Percentiles rank a stretch among this genome's conserved stretches.
Conservation (phyloP, 2,888 invertebrate genomes). For the Ophioninae sp. region DNA sequence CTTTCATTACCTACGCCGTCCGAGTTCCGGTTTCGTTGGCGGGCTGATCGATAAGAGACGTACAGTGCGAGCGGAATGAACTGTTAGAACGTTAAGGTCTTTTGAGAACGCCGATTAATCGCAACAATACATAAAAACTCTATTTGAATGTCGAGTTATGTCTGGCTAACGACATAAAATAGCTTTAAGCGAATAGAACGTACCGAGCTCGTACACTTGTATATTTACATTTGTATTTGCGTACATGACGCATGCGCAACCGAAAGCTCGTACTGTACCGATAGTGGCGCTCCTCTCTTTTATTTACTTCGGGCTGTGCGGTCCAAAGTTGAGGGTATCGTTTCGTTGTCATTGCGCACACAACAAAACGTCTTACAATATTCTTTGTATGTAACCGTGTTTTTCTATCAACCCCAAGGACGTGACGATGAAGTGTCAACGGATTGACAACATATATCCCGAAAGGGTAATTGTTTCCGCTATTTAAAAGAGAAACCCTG, state of each 20-base stretch:
- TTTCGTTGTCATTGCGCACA: slow-evolving; percentile 18
- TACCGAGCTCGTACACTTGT: background rate
- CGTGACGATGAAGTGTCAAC: slow-evolving; percentile 39
- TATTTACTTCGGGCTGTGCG: slow-evolving; percentile 25
- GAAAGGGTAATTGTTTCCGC: background rate
- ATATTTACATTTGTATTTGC: background rate
- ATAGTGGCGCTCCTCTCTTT: slow-evolving; percentile 16
- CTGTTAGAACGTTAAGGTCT: background rate
- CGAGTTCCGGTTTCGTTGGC: background rate
- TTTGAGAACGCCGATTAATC: background rate
- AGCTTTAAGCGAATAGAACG: background rate
- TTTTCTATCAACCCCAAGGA: slow-evolving; percentile 41
- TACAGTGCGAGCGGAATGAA: background rate
- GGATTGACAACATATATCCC: slow-evolving; percentile 19
- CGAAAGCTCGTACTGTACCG: background rate
- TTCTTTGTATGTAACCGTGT: slow-evolving; percentile 23
- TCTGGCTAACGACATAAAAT: background rate
- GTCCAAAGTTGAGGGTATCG: slow-evolving; percentile 29
- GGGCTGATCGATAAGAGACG: background rate
- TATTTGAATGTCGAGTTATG: background rate
- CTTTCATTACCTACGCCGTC: background rate
- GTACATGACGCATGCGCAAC: background rate
- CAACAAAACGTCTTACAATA: slow-evolving; percentile 7
- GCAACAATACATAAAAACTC: background rate
- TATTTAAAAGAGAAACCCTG: slow-evolving; percentile 16